Conservation (phyloP, 1,140 invertebrate genomes). For the Popillia japonica region DNA sequence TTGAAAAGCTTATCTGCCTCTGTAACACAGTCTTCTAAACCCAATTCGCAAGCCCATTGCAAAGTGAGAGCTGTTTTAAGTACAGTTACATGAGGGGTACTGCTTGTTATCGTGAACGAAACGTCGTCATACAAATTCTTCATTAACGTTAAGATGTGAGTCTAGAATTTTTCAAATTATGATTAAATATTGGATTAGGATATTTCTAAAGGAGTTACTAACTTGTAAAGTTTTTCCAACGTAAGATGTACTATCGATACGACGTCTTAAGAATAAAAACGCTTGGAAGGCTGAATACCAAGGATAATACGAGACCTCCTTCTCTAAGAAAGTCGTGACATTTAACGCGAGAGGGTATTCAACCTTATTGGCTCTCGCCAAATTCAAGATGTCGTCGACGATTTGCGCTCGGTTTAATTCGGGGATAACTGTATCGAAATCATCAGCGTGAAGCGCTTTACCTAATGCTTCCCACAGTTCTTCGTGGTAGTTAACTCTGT, state of each 20-base stretch:
- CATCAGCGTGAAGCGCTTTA: constrained; percentile 56
- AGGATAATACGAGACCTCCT: constrained; percentile 71
- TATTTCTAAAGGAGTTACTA: too few species aligned
- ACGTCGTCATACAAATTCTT: constrained; percentile 31
- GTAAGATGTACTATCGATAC: constrained; percentile 54
- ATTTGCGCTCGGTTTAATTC: constrained; percentile 70
- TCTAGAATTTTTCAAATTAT: constrained; percentile 47
- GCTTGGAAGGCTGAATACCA: constrained; percentile 70
- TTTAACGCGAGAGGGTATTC: constrained; percentile 64
- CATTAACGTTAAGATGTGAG: constrained; percentile 44
- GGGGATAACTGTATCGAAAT: constrained; percentile 60
- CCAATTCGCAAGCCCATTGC: constrained; percentile 64
- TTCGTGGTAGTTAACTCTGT: constrained; percentile 71
- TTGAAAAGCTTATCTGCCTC: constrained; percentile 55
- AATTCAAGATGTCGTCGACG: constrained; percentile 64
- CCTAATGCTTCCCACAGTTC: constrained; percentile 65
- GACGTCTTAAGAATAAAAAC: constrained; percentile 63
- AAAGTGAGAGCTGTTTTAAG: constrained; percentile 60
- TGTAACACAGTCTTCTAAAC: constrained; percentile 60
- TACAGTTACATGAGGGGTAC: constrained; percentile 55
- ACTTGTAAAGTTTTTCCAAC: constrained; percentile 53
- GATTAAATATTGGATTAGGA: too few species aligned
- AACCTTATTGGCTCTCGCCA: constrained; percentile 60
- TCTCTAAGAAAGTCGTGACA: constrained; percentile 67
- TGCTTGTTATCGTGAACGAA: constrained; percentile 47